phyloP scores from a whole-genome alignment of 2,888 invertebrate species.

The Pseudococcus jackbeardsleyi region DNA sequence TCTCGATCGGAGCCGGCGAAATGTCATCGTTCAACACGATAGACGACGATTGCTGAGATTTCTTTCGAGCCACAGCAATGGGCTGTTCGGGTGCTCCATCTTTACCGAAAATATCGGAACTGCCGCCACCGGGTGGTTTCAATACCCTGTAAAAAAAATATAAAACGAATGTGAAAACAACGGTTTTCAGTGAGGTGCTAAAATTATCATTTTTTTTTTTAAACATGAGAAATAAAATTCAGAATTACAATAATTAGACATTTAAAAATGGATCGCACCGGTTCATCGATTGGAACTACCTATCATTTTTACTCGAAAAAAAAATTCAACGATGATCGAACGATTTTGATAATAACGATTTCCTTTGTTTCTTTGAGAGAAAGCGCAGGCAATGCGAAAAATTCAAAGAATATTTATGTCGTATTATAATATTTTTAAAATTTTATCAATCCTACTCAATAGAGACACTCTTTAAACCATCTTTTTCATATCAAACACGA shows the following conservation, averaged over 20 bases:
- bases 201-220: too few species aligned
- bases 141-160: conserved; percentile 69
- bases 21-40: conserved; percentile 50
- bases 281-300: neutral
- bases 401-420: neutral
- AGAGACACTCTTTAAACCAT: neutral
- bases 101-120: conserved; percentile 73
- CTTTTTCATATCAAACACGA: neutral
- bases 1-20: conserved; percentile 26
- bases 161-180: neutral
- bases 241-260: neutral
- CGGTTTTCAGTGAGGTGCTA: neutral
- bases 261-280: conserved; percentile 13
- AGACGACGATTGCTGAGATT: conserved; percentile 61
- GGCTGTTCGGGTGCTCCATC: conserved; percentile 68
- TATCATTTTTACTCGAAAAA: too few species aligned
- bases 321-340: too few species aligned
- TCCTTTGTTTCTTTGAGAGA: too few species aligned
- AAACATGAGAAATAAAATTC: neutral
- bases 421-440: neutral
- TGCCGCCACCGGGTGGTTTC: conserved; percentile 69
- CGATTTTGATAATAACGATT: too few species aligned
- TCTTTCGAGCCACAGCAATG: conserved; percentile 36
- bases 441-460: neutral
- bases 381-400: neutral